phyloP scores from a whole-genome alignment of 2,113 vertebrate species.

The Urocynchramus pylzowi region DNA sequence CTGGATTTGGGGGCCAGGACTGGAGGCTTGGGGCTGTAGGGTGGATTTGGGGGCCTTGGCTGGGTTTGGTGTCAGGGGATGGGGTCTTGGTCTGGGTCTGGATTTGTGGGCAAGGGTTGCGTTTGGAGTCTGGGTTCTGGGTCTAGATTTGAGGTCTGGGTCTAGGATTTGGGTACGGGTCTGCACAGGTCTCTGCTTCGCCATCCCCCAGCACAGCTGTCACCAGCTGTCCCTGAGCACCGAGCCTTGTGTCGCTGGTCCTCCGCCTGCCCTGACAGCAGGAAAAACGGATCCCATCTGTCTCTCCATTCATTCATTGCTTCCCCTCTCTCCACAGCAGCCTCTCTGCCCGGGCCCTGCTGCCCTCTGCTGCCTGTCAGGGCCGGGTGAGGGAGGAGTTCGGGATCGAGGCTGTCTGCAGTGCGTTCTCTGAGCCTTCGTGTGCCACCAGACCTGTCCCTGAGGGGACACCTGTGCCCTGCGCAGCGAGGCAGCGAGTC shows the following conservation, averaged over 20 bases:
- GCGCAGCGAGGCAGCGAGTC: neutral
- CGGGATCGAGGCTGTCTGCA: fast-evolving
- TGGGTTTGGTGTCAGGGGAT: neutral
- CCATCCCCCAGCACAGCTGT: neutral
- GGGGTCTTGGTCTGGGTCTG: neutral
- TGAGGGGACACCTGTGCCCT: neutral
- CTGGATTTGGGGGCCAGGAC: neutral
- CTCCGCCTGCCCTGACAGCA: neutral
- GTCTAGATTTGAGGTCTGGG: neutral
- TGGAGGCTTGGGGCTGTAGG: neutral
- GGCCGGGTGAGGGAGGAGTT: neutral
- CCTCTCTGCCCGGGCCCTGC: neutral
- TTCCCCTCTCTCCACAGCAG: neutral
- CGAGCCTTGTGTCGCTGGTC: neutral
- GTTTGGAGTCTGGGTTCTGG: neutral
- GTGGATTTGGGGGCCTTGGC: neutral
- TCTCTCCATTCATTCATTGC: neutral
- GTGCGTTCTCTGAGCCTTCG: fast-evolving
- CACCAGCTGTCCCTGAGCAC: neutral
- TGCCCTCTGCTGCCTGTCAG: slow-evolving; percentile 12
- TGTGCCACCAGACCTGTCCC: neutral
- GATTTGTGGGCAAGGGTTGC: neutral
- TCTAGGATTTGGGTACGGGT: neutral
- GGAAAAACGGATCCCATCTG: neutral
- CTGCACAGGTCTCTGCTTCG: neutral